Conservation (phyloP, 2,113 vertebrate genomes). For the Ploceus nigricollis region DNA sequence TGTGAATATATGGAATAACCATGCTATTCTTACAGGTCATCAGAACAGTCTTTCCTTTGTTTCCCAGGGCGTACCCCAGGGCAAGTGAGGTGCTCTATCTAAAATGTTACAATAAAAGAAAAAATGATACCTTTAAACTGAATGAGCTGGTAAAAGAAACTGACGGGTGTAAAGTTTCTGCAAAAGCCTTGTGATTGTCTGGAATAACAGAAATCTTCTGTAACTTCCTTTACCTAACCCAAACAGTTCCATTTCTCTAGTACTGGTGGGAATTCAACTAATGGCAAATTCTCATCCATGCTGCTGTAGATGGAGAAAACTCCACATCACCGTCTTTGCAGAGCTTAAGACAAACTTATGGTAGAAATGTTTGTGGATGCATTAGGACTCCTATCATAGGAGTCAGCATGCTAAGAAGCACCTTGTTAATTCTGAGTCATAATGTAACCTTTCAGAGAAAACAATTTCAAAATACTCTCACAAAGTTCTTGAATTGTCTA, state of each 20-base stretch:
- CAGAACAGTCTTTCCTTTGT: not conserved
- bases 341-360: not conserved
- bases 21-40: not conserved
- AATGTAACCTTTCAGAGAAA: not conserved
- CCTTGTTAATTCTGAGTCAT: not conserved
- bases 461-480: not conserved
- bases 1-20: not conserved
- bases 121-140: not conserved
- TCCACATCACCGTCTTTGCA: not conserved
- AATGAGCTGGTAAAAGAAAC: not conserved
- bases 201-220: not conserved
- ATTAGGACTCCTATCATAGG: not conserved
- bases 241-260: not conserved
- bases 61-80: not conserved
- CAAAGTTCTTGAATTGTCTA: not conserved
- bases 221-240: not conserved
- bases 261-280: not conserved
- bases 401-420: not conserved
- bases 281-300: not conserved
- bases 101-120: not conserved
- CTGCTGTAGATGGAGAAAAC: not conserved
- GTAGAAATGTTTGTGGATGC: not conserved
- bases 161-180: not conserved
- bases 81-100: not conserved
- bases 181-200: not conserved